These are phyloP conservation scores for Muscidifurax raptorellus DNA, from an alignment of 1,140 invertebrate species.

Conservation along the genomic window DNA sequence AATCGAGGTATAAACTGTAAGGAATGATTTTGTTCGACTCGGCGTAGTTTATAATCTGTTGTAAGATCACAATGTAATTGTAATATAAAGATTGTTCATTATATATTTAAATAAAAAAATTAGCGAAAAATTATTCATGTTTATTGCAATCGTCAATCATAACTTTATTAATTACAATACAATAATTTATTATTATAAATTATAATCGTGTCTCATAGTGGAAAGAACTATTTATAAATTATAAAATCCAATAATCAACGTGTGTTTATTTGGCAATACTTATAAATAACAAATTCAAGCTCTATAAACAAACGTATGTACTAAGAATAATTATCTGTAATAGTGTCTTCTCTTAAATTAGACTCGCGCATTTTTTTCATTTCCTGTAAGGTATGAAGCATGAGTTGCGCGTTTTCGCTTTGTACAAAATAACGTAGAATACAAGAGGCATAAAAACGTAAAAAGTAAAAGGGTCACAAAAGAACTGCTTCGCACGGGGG, in stretches of 20 bases:
- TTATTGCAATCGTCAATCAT: background rate
- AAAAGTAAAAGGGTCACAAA: slow-evolving; percentile 14
- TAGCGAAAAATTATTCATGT: background rate
- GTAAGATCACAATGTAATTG: no score
- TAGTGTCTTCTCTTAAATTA: slow-evolving; percentile 45
- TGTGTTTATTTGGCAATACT: slow-evolving; percentile 67
- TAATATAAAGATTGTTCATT: no score
- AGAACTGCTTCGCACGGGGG: background rate
- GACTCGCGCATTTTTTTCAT: slow-evolving; percentile 40
- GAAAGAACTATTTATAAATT: background rate
- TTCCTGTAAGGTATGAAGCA: slow-evolving; percentile 49
- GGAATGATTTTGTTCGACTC: no score
- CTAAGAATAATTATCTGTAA: slow-evolving; percentile 57
- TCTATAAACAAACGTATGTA: slow-evolving; percentile 63
- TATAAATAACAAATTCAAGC: slow-evolving; percentile 67
- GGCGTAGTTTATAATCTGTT: no score
- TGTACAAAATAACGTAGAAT: slow-evolving; percentile 62
- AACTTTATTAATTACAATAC: background rate
- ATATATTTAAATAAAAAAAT: background rate
- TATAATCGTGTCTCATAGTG: background rate
- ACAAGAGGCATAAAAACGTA: slow-evolving; percentile 42
- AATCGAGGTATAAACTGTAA: no score
- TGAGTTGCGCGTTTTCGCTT: slow-evolving; percentile 56
- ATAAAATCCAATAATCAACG: slow-evolving; percentile 62
- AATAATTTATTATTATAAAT: background rate